Base-by-base conservation (phyloP, 2,113 vertebrate species). In the Anthoscopus minutus region DNA sequence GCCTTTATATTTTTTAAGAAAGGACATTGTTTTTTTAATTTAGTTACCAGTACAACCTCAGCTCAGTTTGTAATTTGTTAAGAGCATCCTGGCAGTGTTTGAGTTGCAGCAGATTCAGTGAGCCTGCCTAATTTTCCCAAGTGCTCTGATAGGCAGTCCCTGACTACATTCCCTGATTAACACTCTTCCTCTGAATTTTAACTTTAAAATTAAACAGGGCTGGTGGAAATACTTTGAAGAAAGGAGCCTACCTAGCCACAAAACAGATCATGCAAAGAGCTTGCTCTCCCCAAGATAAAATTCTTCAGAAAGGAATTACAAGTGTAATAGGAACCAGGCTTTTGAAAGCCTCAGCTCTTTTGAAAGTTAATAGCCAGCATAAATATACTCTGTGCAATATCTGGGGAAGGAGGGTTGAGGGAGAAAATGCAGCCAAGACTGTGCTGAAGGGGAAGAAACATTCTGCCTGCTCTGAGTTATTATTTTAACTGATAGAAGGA, bases 321-420 rank as follows among this genome's bases (percentile, higher is more conserved):
- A 23, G 60, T 57, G 24, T 94, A 95, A 95, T 94, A 9, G 0
- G 89, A 96, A 90, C 90, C 93, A 96, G 92, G 82, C 82, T 60
- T 92, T 53, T 64, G 56, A 81, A 64, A 83, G 71, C 64, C 57
- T 77, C 84, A 83, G 51, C 54, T 69, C 92, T 90, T 96, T 89
- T 88, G 72, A 88, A 94, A 86, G 89, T 86, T 92, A 95, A 94
- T 86, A 50, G 84, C 72, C 84, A 94, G 81, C 76, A 95, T 77
- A 89, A 94, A 88, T 91, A 83, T 5, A 17, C 60, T 64, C 51
- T 53, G 50, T 89, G 93, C 69, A 86, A 45, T 93, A 84, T 84
- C 61, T 81, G 83, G 60, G 69, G 44, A 86, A 65, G 56, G 83
- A 81, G 84, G 8, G 21, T 20, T 38, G 76, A 86, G 82, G 38